Evolutionary conservation across 1,140 invertebrate genomes (phyloP), one percentile per base, ranked within the genome.

Genomic region (Lethrus apterus): DNA sequence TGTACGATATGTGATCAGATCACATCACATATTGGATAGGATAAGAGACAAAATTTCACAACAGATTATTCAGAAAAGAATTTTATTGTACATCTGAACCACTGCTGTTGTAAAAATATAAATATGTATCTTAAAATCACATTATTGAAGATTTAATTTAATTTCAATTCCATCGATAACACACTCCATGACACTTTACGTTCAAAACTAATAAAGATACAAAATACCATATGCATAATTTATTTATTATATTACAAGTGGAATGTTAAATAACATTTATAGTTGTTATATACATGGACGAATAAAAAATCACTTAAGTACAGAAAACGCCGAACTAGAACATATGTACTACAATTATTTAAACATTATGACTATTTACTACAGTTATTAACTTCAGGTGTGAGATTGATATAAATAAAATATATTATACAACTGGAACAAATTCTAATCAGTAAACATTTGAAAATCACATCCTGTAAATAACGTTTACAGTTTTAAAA

Each of bases 231-330:
- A n/a, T n/a, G n/a, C 14, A 34, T 34, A 34, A 34, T 34, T 34
- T 34, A 34, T 34, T 47, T 35, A 40, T 24, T 36, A 47, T 35
- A 40, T 24, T 36, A 47, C 33, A 47, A 38, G 11, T 47, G 45
- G 45, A 47, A 47, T 47, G 45, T 47, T 47, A 47, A 47, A 47
- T 36, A 47, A 36, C 21, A 47, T 38, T 23, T 40, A 38, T 13
- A 30, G 29, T 43, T 43, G 10, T 43, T 38, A 36, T 38, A 24
- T 46, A 46, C 44, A 46, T 46, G 44, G 32, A 46, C 35, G 35
- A 40, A 34, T 47, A 47, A 47, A 30, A 38, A 47, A 30, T 35
- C 33, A 47, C 33, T 21, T 42, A 47, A 21, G 21, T 36, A 47
- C 33, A 46, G 11, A 46, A 46, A 45, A 46, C 15, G 20, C 19